Base-by-base conservation (phyloP, 2,888 invertebrate species). In the Philopedon plagiatum region DNA sequence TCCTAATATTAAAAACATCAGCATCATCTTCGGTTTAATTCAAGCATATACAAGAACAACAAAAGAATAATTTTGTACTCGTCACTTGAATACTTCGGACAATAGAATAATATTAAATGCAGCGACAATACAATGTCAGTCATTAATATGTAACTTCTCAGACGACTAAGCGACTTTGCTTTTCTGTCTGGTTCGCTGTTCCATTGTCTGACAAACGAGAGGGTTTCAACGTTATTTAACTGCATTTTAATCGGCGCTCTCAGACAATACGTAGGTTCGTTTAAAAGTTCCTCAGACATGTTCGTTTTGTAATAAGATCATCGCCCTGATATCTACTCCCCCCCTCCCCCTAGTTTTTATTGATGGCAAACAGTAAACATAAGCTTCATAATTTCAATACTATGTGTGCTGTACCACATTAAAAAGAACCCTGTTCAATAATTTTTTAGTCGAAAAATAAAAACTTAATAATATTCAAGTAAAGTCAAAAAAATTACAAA, bases 91-190 rank as follows among this genome's bases (percentile, higher is more conserved):
- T 51, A 39, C 39, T 41, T 68, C 39, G 71, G 60, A 72, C 72
- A 72, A 72, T 72, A 51, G 72, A 62, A 72, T 67, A 32, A 67
- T 57, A 60, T 67, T 67, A 72, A 72, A 72, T 67, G 63, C 72
- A 66, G 60, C 72, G 67, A 67, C 67, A 72, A 67, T 58, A 51
- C 72, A 72, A 72, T 72, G 72, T 72, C 63, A 63, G 63, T 67
- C 72, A 72, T 72, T 72, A 72, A 72, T 72, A 67, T 72, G 72
- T 67, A 72, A 67, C 67, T 63, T 67, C 63, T 58, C 63, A 72
- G 72, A 72, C 63, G 51, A 67, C 57, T 63, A 67, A 72, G 63
- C 66, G 62, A 63, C 67, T 72, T 63, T 62, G 58, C 63, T 61
- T 67, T 72, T 57, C 72, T 60, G 64, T 49, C 71, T 63, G 67